Conservation (phyloP, 2,888 invertebrate species). For the Drosophila aldrichi region DNA sequence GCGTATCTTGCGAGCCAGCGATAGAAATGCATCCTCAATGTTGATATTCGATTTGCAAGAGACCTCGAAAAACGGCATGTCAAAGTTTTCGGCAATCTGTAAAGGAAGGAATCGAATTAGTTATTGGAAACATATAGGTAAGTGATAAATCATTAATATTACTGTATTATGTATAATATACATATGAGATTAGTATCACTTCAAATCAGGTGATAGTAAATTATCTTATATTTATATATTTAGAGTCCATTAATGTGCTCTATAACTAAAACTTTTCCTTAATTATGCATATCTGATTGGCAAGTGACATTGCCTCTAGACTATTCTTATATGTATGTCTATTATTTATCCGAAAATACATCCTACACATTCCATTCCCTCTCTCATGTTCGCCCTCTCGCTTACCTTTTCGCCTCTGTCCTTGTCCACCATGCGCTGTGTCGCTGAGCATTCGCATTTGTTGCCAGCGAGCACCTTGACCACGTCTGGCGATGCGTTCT, state of each 20-base stretch:
- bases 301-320: background rate
- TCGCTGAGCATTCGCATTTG: constrained; percentile 92
- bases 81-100: constrained; percentile 94
- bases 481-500: constrained; percentile 95
- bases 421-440: constrained; percentile 91
- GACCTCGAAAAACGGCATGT: constrained; percentile 95
- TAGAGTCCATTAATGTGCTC: too few relatives aligned
- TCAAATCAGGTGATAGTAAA: too few relatives aligned
- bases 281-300: background rate
- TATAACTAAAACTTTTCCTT: background rate
- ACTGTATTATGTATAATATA: too few relatives aligned
- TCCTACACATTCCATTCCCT: too few relatives aligned
- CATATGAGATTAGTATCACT: too few relatives aligned
- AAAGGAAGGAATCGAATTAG: constrained; percentile 44
- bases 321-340: background rate
- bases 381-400: background rate
- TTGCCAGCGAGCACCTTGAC: constrained; percentile 94
- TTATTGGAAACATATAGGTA: background rate
- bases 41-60: constrained; percentile 95
- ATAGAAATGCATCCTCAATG: constrained; percentile 93
- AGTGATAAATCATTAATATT: too few relatives aligned
- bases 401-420: constrained; percentile 92
- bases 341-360: background rate
- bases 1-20: constrained; percentile 92
- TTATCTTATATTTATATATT: too few relatives aligned